Evolutionary conservation across 2,113 vertebrate species (phyloP).

Genomic region (Fukomys damarensis): DNA sequence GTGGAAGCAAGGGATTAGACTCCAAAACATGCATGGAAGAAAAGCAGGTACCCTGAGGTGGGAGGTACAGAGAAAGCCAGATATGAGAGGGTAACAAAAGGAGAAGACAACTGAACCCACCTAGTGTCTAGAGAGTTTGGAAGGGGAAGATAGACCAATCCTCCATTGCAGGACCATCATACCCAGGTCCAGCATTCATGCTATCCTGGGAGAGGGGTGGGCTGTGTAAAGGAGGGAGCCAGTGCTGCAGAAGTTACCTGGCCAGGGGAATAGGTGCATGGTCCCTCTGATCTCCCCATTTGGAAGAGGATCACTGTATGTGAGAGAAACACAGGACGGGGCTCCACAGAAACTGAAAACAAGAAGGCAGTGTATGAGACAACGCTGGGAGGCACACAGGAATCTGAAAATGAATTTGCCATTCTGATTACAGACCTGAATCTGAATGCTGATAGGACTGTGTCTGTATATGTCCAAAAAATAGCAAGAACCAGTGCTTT

Average conservation of each 20-base stretch:
- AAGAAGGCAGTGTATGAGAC: not conserved
- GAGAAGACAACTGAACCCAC: not conserved
- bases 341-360: not conserved
- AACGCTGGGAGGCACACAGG: not conserved
- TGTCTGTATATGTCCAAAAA: not conserved
- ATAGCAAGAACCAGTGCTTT: not conserved
- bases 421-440: not conserved
- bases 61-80: not conserved
- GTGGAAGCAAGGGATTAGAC: not conserved
- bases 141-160: not conserved
- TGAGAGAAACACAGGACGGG: not conserved
- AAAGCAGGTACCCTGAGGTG: not conserved
- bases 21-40: not conserved
- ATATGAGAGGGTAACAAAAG: not conserved
- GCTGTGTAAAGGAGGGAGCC: not conserved
- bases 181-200: not conserved
- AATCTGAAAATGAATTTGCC: not conserved
- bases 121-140: not conserved
- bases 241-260: not conserved
- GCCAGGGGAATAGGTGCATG: not conserved
- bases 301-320: not conserved
- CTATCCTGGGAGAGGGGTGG: not conserved
- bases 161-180: not conserved
- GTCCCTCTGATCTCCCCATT: not conserved
- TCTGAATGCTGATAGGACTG: not conserved